Evolutionary conservation across 92 coral and sea anemone species (phyloP).

Genomic region (Phenganax subtilis): DNA sequence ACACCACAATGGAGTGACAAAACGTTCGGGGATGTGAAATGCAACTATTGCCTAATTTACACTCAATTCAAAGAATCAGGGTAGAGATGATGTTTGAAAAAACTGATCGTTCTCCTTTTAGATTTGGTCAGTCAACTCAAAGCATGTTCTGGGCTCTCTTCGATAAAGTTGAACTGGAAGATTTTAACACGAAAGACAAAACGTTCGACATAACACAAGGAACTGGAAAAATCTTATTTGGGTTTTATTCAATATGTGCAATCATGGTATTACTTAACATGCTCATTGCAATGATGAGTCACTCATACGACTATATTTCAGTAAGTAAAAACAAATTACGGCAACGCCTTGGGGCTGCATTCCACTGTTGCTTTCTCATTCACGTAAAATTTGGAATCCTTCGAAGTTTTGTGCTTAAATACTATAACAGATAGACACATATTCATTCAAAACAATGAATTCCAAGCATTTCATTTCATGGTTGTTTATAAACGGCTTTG

Average conservation of each 20-base stretch:
- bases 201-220: slow-evolving; percentile 51
- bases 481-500: too few species aligned
- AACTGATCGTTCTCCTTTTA: slow-evolving; percentile 13
- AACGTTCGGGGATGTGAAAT: too few species aligned
- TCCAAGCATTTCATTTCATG: too few species aligned
- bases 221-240: slow-evolving; percentile 69
- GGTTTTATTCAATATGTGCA: slow-evolving; percentile 54
- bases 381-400: too few species aligned
- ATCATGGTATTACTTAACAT: slow-evolving; percentile 69
- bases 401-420: too few species aligned
- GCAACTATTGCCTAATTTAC: too few species aligned
- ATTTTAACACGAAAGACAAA: slow-evolving; percentile 46
- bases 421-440: too few species aligned
- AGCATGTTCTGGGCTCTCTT: slow-evolving; percentile 79
- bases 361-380: too few species aligned
- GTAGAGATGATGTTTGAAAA: too few species aligned
- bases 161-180: slow-evolving; percentile 46
- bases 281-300: slow-evolving; percentile 77
- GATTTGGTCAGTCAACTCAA: slow-evolving; percentile 51
- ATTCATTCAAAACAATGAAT: too few species aligned
- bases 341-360: background rate
- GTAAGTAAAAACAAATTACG: slow-evolving; percentile 49
- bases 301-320: slow-evolving; percentile 59
- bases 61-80: too few species aligned
- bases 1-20: too few species aligned